A percentile compares a stretch with the other conserved stretches of the same genome.
These are phyloP conservation scores for Mola mola DNA, from an alignment of 2,113 vertebrate species.

Conservation along the genomic window DNA sequence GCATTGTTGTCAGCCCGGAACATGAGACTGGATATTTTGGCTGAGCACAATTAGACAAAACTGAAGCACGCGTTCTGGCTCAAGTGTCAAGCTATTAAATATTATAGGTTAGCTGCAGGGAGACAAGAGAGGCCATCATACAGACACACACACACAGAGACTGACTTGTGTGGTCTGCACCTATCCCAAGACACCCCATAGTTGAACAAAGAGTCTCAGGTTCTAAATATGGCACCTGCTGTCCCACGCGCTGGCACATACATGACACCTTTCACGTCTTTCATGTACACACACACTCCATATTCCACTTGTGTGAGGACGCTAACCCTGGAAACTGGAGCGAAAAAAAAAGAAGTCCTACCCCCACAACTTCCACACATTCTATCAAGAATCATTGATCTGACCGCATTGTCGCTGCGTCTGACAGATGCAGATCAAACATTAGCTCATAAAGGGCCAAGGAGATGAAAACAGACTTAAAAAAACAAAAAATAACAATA, in stretches of 20 bases:
- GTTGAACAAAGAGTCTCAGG: constrained; percentile 49
- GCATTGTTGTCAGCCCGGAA: constrained; percentile 14
- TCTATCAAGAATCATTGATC: neutral
- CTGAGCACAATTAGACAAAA: constrained; percentile 40
- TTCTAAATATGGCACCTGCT: constrained; percentile 75
- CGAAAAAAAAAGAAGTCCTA: too few species aligned
- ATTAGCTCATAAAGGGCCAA: constrained; percentile 26
- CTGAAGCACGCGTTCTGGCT: constrained; percentile 58
- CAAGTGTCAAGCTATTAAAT: constrained; percentile 75
- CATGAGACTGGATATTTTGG: constrained; percentile 26
- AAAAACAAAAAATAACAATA: constrained; percentile 70
- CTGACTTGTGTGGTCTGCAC: constrained; percentile 24
- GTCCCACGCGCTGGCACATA: constrained; percentile 8
- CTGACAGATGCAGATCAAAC: constrained; percentile 57
- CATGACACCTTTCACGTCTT: constrained; percentile 21
- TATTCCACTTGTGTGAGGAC: constrained; percentile 51
- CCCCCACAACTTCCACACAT: neutral
- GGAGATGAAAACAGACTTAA: constrained; percentile 62
- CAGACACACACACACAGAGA: constrained; percentile 1
- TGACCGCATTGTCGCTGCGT: constrained; percentile 31
- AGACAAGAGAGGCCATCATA: too few species aligned
- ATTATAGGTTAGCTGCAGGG: constrained; percentile 52
- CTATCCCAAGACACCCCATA: constrained; percentile 43
- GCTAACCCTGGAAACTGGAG: too few species aligned
- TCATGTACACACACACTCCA: constrained; percentile 2